Conservation (phyloP, 1,140 invertebrate species). For the Rhyacophila brunnea region DNA sequence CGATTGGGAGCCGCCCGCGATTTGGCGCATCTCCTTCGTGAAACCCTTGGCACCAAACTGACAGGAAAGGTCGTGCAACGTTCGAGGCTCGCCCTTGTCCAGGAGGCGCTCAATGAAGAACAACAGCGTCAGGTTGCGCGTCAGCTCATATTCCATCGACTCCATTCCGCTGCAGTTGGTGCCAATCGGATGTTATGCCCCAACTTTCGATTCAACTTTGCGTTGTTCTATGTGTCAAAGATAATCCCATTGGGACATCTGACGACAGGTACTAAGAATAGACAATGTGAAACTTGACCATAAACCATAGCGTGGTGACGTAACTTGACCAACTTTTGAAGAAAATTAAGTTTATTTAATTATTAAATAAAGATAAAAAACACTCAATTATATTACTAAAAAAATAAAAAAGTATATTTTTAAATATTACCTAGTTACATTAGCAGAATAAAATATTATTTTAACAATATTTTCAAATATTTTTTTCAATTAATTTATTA, state of each 20-base stretch:
- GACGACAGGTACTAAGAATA: constrained; percentile 12
- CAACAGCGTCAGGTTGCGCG: constrained; percentile 89
- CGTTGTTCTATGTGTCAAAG: constrained; percentile 28
- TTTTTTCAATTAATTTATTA: too few relatives aligned
- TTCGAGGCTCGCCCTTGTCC: constrained; percentile 90
- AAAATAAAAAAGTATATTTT: too few relatives aligned
- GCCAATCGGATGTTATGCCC: constrained; percentile 34
- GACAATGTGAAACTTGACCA: constrained; percentile 23
- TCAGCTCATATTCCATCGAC: constrained; percentile 89
- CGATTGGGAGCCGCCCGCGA: constrained; percentile 90
- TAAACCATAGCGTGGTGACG: constrained; percentile 23
- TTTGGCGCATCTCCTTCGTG: constrained; percentile 93
- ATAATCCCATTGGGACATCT: constrained; percentile 28
- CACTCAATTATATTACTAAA: too few relatives aligned
- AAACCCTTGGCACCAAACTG: constrained; percentile 95
- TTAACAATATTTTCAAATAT: too few relatives aligned
- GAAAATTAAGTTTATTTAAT: neutral
- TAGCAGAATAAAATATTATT: too few relatives aligned
- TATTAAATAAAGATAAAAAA: neutral
- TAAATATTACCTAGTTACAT: too few relatives aligned
- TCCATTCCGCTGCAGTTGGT: constrained; percentile 71
- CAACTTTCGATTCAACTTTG: constrained; percentile 22
- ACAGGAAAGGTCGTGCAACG: constrained; percentile 93
- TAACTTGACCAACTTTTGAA: constrained; percentile 3
- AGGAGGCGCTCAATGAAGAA: constrained; percentile 94